These are phyloP conservation scores for Halocynthia aurantium DNA, from an alignment of 23 tunicate genomes.

Conservation along the genomic window DNA sequence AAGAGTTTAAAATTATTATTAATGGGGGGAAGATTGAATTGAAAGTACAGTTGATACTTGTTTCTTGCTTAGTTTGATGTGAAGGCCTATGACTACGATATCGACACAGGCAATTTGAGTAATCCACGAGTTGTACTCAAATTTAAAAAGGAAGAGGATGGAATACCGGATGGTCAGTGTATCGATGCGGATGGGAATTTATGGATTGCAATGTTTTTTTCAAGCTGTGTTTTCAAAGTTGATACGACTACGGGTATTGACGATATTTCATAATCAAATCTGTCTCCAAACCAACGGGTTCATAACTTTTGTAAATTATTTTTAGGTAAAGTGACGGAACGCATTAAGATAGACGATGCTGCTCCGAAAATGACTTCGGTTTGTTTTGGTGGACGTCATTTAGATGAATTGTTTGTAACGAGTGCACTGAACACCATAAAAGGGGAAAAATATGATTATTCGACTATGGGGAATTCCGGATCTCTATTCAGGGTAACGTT, in stretches of 20 bases:
- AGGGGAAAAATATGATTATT: neutral
- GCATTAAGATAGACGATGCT: conserved; percentile 43
- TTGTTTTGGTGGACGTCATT: conserved; percentile 80
- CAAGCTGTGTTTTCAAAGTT: conserved; percentile 48
- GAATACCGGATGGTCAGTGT: conserved; percentile 85
- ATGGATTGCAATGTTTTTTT: conserved; percentile 85
- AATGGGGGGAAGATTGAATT: too few species aligned
- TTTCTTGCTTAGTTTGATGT: conserved; percentile 32
- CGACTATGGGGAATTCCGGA: neutral
- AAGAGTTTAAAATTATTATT: too few species aligned
- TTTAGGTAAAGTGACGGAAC: conserved; percentile 31
- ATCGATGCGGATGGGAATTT: conserved; percentile 85
- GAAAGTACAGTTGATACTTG: too few species aligned
- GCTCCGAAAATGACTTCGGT: conserved; percentile 69
- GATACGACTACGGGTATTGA: conserved; percentile 55
- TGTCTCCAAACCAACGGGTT: too few species aligned
- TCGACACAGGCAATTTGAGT: conserved; percentile 43
- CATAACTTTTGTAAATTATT: too few species aligned
- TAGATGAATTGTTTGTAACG: conserved; percentile 77
- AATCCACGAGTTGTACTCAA: conserved; percentile 34
- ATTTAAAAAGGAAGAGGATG: conserved; percentile 49
- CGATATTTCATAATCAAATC: too few species aligned
- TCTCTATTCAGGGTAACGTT: conserved; percentile 1
- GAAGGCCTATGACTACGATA: conserved; percentile 72
- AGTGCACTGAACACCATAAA: conserved; percentile 24